A percentile compares a stretch with the other conserved stretches of the same genome.
These are phyloP conservation scores for Passer domesticus DNA, from an alignment of 2,113 vertebrate genomes.

Conservation along the genomic window DNA sequence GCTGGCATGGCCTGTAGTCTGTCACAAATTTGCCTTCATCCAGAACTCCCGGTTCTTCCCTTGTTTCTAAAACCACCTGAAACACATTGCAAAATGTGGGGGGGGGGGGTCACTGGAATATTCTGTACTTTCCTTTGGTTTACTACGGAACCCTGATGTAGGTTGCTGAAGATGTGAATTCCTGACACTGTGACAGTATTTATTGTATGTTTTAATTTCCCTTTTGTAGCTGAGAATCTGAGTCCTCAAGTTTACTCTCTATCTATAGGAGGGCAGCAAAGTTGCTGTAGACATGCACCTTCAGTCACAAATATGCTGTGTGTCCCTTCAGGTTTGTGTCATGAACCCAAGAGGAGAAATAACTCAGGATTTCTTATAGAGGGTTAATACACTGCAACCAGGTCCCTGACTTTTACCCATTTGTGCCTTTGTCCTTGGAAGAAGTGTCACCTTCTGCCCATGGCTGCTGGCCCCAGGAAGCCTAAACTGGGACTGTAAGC, in stretches of 20 bases:
- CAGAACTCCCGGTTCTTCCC: background rate
- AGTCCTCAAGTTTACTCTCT: background rate
- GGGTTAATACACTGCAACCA: background rate
- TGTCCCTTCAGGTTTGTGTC: background rate
- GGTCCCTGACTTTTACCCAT: background rate
- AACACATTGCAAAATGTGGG: background rate
- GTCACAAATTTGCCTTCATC: background rate
- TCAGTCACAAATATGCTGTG: background rate
- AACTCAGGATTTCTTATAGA: background rate
- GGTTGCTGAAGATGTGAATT: background rate
- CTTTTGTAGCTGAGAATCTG: background rate
- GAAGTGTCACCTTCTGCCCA: background rate
- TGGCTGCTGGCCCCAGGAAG: background rate
- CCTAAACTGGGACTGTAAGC: background rate
- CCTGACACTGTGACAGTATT: background rate
- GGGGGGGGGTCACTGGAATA: background rate
- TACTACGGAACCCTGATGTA: background rate
- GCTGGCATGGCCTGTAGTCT: fast-evolving
- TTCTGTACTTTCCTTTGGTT: background rate
- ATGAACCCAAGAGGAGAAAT: background rate
- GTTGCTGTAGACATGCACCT: background rate
- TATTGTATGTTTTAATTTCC: background rate
- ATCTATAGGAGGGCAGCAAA: background rate
- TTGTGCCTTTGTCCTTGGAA: background rate
- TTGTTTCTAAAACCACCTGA: background rate